phyloP scores from a whole-genome alignment of 2,888 invertebrate species.

The Pardosa pseudoannulata region DNA sequence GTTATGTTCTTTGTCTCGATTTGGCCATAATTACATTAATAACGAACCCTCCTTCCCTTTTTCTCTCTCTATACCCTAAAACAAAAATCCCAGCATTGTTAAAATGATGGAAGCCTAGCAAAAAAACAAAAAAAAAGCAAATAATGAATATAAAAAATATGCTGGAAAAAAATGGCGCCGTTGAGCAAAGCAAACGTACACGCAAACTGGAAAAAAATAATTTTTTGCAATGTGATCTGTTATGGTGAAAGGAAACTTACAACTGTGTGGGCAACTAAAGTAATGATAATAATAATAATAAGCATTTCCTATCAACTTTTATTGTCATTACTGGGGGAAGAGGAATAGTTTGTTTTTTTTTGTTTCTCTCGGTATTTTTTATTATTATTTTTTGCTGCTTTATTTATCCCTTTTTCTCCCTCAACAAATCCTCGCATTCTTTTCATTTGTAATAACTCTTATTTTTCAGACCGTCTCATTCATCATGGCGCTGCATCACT shows the following conservation, averaged over 20 bases:
- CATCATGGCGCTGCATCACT: slow-evolving; percentile 58
- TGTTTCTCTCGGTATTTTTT: slow-evolving; percentile 21
- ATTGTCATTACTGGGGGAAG: slow-evolving; percentile 52
- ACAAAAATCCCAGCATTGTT: slow-evolving; percentile 66
- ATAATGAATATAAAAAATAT: slow-evolving; percentile 26
- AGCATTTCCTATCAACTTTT: slow-evolving; percentile 71
- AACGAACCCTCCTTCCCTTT: slow-evolving; percentile 37
- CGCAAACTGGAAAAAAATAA: background rate
- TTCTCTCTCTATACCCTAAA: slow-evolving; percentile 31
- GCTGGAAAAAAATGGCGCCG: slow-evolving; percentile 31
- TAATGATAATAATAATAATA: slow-evolving; percentile 60
- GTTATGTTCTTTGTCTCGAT: slow-evolving; percentile 66
- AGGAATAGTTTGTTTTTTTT: slow-evolving; percentile 41
- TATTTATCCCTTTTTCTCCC: slow-evolving; percentile 8
- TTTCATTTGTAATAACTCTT: slow-evolving; percentile 63
- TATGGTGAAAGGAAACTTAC: slow-evolving; percentile 64
- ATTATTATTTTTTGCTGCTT: slow-evolving; percentile 16
- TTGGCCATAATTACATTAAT: slow-evolving; percentile 71
- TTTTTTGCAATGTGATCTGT: slow-evolving; percentile 59
- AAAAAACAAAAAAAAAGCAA: slow-evolving; percentile 13
- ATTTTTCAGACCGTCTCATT: slow-evolving; percentile 54
- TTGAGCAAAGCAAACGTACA: slow-evolving; percentile 13
- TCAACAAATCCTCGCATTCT: slow-evolving; percentile 45
- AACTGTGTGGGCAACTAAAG: slow-evolving; percentile 44
- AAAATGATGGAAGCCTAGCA: slow-evolving; percentile 51